Base-by-base conservation (phyloP, 1,140 invertebrate species). In the Drosophila chauvacae region DNA sequence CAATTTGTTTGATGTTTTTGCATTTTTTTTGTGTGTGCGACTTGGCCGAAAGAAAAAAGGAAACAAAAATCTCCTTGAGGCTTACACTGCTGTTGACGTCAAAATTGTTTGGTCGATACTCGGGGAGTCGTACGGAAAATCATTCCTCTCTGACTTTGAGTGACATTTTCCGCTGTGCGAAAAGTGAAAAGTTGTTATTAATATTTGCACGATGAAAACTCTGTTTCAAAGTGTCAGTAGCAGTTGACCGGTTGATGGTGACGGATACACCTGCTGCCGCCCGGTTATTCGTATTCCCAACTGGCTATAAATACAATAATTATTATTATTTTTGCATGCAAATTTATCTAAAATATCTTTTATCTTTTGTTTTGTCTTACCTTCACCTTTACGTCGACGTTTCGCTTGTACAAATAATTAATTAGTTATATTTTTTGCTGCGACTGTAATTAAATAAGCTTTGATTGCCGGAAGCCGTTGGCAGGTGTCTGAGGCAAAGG, bases 181-280 rank as follows among this genome's bases (percentile, higher is more conserved):
- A 71, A 90, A 88, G 85, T 88, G 85, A 90, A 88, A 88, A 88
- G 85, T 90, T 90, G 80, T 69, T 87, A 75, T 90, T 90, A 80
- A 84, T 80, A 80, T 70, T 77, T 53, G 42, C 61, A 77, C 64
- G 66, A 66, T 79, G 75, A 79, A 83, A 82, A 84, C 44, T 79
- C 39, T 72, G 72, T 66, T 56, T 66, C 63, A 51, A 73, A 58
- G 66, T 72, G 69, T 72, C 57, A 44, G 56, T 42, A 61, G 51
- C 55, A 57, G 41, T 65, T 81, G 63, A 64, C 70, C 51, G 59
- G 72, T 81, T 81, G 42, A 63, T 65, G 61, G 66, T 58, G 69
- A 79, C 62, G 61, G 35, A 76, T 58, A 47, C 66, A 72, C 69
- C 66, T 71, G 69, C 41, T 48, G 18, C 20, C 33, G 51, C 51